phyloP scores from a whole-genome alignment of 2,797 vertebrate genomes.

The Sebastes taczanowskii region DNA sequence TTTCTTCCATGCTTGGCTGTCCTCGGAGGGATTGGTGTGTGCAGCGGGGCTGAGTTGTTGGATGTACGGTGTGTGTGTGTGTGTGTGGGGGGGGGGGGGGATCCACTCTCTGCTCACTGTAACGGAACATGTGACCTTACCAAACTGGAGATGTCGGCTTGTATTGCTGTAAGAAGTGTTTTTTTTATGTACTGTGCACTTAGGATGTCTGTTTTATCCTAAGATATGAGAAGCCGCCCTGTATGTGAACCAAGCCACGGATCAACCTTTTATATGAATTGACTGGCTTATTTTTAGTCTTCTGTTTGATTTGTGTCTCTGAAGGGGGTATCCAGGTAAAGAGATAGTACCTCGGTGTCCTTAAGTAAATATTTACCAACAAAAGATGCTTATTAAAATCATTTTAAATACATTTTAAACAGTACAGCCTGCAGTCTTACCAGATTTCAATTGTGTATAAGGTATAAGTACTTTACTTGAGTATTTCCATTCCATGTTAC shows the following conservation, averaged over 20 bases:
- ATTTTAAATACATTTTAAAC: background rate
- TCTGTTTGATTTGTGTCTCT: background rate
- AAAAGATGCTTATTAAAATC: background rate
- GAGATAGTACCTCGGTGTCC: background rate
- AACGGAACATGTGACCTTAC: constrained; percentile 76
- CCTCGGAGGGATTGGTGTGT: constrained; percentile 62
- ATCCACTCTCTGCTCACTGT: constrained; percentile 57
- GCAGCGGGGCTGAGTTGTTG: constrained; percentile 53
- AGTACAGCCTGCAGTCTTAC: background rate
- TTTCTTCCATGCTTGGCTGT: constrained; percentile 80
- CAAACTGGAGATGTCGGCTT: constrained; percentile 68
- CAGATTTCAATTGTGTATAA: background rate
- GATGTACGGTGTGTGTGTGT: background rate
- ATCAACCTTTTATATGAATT: background rate
- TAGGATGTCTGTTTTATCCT: constrained; percentile 55
- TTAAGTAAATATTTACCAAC: background rate
- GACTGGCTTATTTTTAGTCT: background rate
- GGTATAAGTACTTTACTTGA: background rate
- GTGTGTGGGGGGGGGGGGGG: background rate
- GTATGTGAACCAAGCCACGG: background rate
- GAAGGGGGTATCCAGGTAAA: background rate
- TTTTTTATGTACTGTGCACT: constrained; percentile 49
- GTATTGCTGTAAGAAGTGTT: constrained; percentile 53
- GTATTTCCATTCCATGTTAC: background rate
- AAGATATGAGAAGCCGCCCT: background rate